Base-by-base conservation (phyloP, 1,140 invertebrate genomes). In the Drosophila pectinifera region DNA sequence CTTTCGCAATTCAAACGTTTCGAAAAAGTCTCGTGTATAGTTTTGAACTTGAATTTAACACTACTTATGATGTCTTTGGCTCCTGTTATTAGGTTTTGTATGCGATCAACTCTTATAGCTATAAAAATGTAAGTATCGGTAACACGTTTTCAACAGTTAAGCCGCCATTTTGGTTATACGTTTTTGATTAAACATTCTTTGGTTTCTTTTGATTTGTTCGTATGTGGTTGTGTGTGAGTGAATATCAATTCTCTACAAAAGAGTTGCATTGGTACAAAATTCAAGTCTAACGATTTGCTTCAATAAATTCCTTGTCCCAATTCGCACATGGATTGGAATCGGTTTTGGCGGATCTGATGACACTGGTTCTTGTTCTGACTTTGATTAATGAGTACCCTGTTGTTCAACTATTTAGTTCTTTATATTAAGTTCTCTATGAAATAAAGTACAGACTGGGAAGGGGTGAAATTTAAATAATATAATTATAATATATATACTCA, bases 251-350 rank as follows among this genome's bases (percentile, higher is more conserved):
- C 64, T 55, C 69, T 85, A 86, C 74, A 86, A 86, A 85, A 86
- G 79, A 70, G 80, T 78, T 67, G 65, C 74, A 36, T 72, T 86
- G 55, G 75, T 89, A 89, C 65, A 86, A 86, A 89, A 75, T 84
- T 86, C 79, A 86, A 86, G 83, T 86, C 83, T 88, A 86, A 86
- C 83, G 73, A 76, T 86, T 88, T 86, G 51, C 55, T 69, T 74
- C 49, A 83, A 83, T 88, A 88, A 88, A 88, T 88, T 88, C 83
- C 84, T 77, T 86, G 56, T 70, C 77, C 78, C 78, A 80, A 81
- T 55, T 53, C 53, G 63, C 36, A 63, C 14, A 57, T 41, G 24
- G 55, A 58, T 54, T 56, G 82, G 59, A 78, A 81, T 73, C 56
- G 75, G 59, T 82, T 53, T 34, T 86, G 69, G 64, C 69, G 62